Percentiles rank a stretch among this genome's conserved stretches.
These are phyloP conservation scores for Dendropsophus ebraccatus DNA, from an alignment of 2,113 vertebrate species.

Conservation along the genomic window DNA sequence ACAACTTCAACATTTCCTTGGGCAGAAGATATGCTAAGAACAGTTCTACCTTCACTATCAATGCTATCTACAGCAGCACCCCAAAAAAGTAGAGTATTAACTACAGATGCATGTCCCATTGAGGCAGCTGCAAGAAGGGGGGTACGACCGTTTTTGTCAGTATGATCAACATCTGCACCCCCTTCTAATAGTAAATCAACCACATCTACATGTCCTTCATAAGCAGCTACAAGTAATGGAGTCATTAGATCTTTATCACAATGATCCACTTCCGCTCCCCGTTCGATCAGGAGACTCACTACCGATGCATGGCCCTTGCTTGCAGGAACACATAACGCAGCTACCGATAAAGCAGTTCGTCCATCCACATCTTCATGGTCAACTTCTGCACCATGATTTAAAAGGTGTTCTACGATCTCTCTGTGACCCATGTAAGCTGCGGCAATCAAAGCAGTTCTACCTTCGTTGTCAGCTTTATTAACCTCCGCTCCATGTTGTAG, in stretches of 20 bases:
- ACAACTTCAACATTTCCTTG: slow-evolving; percentile 98
- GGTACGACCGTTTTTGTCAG: slow-evolving; percentile 93
- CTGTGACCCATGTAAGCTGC: slow-evolving; percentile 97
- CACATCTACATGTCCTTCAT: slow-evolving; percentile 96
- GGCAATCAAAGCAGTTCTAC: slow-evolving; percentile 92
- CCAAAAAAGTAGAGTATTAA: slow-evolving; percentile 95
- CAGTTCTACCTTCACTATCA: slow-evolving; percentile 94
- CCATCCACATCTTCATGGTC: slow-evolving; percentile 96
- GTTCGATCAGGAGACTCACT: slow-evolving; percentile 92
- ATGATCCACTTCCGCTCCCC: slow-evolving; percentile 94
- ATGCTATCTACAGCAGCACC: slow-evolving; percentile 97
- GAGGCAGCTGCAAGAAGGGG: slow-evolving; percentile 96
- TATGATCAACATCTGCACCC: slow-evolving; percentile 95
- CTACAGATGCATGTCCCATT: slow-evolving; percentile 95
- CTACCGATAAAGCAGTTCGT: slow-evolving; percentile 92
- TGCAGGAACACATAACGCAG: slow-evolving; percentile 93
- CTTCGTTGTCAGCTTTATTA: slow-evolving; percentile 96
- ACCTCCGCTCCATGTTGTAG: slow-evolving; percentile 95
- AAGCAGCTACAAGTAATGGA: slow-evolving; percentile 92
- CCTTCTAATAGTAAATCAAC: slow-evolving; percentile 95
- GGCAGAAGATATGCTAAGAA: slow-evolving; percentile 95
- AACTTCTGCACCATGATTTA: slow-evolving; percentile 92
- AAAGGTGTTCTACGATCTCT: slow-evolving; percentile 93
- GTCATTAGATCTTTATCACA: slow-evolving; percentile 99
- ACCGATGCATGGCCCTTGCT: slow-evolving; percentile 95